Evolutionary conservation across 2,797 vertebrate genomes (phyloP), one percentile per base, ranked within the genome.

Genomic region (Parauchenoglanis punctatus): DNA sequence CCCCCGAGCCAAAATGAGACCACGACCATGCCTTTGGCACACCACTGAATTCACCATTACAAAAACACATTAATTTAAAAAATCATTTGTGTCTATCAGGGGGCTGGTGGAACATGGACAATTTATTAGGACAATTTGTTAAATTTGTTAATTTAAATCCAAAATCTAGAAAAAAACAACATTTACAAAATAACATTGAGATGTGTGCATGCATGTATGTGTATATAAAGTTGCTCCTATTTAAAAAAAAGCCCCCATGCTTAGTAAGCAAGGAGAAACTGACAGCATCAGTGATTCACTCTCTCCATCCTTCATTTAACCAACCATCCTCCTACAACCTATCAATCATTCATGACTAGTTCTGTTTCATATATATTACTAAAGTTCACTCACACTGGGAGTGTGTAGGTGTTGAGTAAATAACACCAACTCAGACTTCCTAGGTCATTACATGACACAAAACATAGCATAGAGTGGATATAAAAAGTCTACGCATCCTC

Each of bases 1-100:
- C 87, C 56, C 97, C 97, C 73, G 93, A 93, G 20, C 94, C 95
- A 15, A 96, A 98, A 87, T 95, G 94, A 0, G 97, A 96, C 94
- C 91, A 94, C 0, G 93, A 92, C 86, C 95, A 95, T 0, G 97
- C 97, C 76, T 96, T 96, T 0, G 97, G 93, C 0, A 94, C 95
- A 6, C 95, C 94, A 40, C 97, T 97, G 76, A 18, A 94, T 54
- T 89, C 25, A 40, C 2, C 67, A 56, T 81, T 56, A 88, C 23
- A 89, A 70, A 88, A 56, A 92, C 67, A 87, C 0, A 58, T 20
- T 8, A 1, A 63, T 28, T 83, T 4, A 2, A 0, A 28, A 78
- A 81, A 81, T 44, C 12, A 61, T 81, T 44, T 25, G 46, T 44
- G 58, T n/a, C 3, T 5, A 10, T 81, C 80, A 46, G 58, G 35